Percentiles rank a stretch among this genome's conserved stretches.
These are phyloP conservation scores for Drosophila sordidula DNA, from an alignment of 2,888 invertebrate species.

Conservation along the genomic window DNA sequence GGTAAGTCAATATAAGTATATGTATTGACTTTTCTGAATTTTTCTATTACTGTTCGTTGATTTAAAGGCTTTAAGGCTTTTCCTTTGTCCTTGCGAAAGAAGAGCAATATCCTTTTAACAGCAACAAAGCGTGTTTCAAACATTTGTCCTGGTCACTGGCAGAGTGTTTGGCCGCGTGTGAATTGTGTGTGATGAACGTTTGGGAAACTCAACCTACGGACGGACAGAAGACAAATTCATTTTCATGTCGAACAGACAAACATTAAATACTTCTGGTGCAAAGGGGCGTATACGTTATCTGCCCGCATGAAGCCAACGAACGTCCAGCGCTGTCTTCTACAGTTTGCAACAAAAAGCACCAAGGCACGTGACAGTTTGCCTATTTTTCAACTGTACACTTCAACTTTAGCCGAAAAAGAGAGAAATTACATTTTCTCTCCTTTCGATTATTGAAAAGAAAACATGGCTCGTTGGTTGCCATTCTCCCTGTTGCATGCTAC, in stretches of 20 bases:
- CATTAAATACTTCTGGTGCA: constrained; percentile 16
- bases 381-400: constrained; percentile 66
- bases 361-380: constrained; percentile 70
- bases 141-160: constrained; percentile 7
- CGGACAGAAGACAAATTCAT: constrained; percentile 57
- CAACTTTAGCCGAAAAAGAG: constrained; percentile 17
- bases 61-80: neutral
- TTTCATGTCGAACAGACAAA: constrained; percentile 43
- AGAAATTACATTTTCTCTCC: constrained; percentile 67
- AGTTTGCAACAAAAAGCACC: constrained; percentile 43
- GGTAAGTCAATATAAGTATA: too few relatives aligned
- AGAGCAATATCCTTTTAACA: neutral
- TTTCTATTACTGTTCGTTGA: neutral
- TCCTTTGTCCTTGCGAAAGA: neutral
- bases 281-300: constrained; percentile 63
- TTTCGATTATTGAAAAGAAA: constrained; percentile 57
- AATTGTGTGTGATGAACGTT: constrained; percentile 12
- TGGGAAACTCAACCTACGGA: constrained; percentile 7
- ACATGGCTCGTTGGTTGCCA: constrained; percentile 45
- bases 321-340: constrained; percentile 35
- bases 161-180: constrained; percentile 9
- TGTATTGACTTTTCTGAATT: too few relatives aligned
- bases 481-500: neutral
- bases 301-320: constrained; percentile 19
- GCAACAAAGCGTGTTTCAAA: constrained; percentile 10